Evolutionary conservation across 1,140 invertebrate genomes (phyloP).

Genomic region (Olivierus martensii): DNA sequence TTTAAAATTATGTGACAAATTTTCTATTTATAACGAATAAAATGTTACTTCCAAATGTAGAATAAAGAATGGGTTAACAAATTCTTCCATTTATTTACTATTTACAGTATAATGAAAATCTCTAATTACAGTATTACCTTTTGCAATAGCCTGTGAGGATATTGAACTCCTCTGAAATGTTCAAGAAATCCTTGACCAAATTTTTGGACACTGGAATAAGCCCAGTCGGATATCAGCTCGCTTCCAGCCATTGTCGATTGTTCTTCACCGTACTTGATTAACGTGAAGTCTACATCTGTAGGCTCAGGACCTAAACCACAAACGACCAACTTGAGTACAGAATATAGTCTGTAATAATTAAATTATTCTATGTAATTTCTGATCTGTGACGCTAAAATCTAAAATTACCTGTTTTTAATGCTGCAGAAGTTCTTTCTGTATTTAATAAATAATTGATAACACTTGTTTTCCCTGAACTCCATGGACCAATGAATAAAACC

Average conservation of each 20-base stretch:
- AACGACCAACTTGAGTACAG: background rate
- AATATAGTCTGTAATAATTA: too few species aligned
- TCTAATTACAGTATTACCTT: constrained; percentile 49
- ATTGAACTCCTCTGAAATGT: constrained; percentile 55
- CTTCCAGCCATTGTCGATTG: constrained; percentile 67
- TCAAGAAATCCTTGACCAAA: constrained; percentile 87
- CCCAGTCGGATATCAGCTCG: constrained; percentile 81
- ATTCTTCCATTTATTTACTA: too few species aligned
- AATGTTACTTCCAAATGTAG: too few species aligned
- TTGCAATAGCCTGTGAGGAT: constrained; percentile 70
- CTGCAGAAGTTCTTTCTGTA: constrained; percentile 63
- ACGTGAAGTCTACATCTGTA: constrained; percentile 71
- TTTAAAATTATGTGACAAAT: too few species aligned
- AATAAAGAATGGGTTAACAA: too few species aligned
- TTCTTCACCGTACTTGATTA: constrained; percentile 72
- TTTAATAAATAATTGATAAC: constrained; percentile 86
- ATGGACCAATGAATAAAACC: constrained; percentile 84
- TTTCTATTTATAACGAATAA: too few species aligned
- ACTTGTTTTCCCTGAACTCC: constrained; percentile 88
- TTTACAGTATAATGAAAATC: too few species aligned
- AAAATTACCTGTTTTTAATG: constrained; percentile 65
- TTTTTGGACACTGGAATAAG: constrained; percentile 83
- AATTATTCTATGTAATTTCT: too few species aligned
- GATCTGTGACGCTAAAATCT: background rate
- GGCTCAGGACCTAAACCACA: constrained; percentile 64